These are phyloP conservation scores for Zalophus californianus DNA, from an alignment of 2,797 vertebrate genomes.

Conservation along the genomic window DNA sequence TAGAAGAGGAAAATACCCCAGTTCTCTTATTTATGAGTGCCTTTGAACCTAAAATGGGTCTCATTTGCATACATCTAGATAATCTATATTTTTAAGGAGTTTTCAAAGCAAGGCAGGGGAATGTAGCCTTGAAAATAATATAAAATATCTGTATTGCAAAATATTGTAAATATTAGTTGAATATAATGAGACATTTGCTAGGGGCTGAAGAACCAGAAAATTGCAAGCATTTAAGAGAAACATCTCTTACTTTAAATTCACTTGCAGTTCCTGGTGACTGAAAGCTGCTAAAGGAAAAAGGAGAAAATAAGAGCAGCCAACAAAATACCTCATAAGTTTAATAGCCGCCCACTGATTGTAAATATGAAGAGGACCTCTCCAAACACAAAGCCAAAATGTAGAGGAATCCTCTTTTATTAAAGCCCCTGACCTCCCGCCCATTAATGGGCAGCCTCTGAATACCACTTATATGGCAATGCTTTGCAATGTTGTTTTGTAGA, in stretches of 20 bases:
- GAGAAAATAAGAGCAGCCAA: background rate
- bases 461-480: slow-evolving; percentile 72
- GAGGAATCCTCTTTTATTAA: slow-evolving; percentile 83
- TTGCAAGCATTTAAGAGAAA: slow-evolving; percentile 86
- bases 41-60: slow-evolving; percentile 79
- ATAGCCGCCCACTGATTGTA: slow-evolving; percentile 80
- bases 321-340: slow-evolving; percentile 79
- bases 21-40: slow-evolving; percentile 80
- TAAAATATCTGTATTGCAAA: slow-evolving; percentile 75
- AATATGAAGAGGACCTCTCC: slow-evolving; percentile 79
- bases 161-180: slow-evolving; percentile 82
- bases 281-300: slow-evolving; percentile 60
- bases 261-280: slow-evolving; percentile 66
- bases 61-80: slow-evolving; percentile 83
- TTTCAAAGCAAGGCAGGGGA: slow-evolving; percentile 65
- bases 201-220: slow-evolving; percentile 80
- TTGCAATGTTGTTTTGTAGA: slow-evolving; percentile 71
- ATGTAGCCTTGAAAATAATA: slow-evolving; percentile 81
- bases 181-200: slow-evolving; percentile 81
- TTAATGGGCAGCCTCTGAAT: slow-evolving; percentile 75
- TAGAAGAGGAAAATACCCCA: slow-evolving; percentile 63
- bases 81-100: slow-evolving; percentile 75
- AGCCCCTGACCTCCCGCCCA: slow-evolving; percentile 74
- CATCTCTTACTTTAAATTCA: slow-evolving; percentile 84
- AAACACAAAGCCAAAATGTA: slow-evolving; percentile 81